These are phyloP conservation scores for Chirona hameri DNA, from an alignment of 2,888 invertebrate species.

Conservation along the genomic window DNA sequence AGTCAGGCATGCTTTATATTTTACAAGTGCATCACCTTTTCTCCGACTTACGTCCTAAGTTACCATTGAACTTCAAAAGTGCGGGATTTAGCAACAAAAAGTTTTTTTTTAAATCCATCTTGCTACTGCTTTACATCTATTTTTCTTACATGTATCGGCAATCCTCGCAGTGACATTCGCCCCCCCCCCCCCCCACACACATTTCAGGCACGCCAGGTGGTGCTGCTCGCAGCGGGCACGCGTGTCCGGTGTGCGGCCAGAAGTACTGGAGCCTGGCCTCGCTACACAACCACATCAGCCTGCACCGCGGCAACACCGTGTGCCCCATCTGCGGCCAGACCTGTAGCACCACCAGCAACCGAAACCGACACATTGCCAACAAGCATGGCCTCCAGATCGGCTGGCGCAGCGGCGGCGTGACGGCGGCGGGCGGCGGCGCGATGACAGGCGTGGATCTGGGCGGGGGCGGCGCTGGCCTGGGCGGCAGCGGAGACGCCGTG, in stretches of 20 bases:
- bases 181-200: too few relatives aligned
- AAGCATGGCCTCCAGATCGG: neutral
- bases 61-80: too few relatives aligned
- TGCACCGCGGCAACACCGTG: neutral
- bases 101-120: too few relatives aligned
- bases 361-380: constrained; percentile 2
- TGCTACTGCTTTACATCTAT: too few relatives aligned
- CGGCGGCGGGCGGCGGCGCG: neutral
- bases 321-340: constrained; percentile 1
- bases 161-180: too few relatives aligned
- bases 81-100: too few relatives aligned
- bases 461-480: too few relatives aligned
- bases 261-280: neutral
- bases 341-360: constrained; percentile 23
- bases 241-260: neutral
- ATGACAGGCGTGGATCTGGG: too few relatives aligned
- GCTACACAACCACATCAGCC: neutral
- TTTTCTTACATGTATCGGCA: too few relatives aligned
- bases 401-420: neutral
- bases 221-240: neutral
- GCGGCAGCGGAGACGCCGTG: neutral
- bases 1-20: too few relatives aligned
- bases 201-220: neutral
- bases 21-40: too few relatives aligned
- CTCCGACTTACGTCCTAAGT: too few relatives aligned